phyloP scores from a whole-genome alignment of 1,140 invertebrate genomes.

The Colletes gigas region DNA sequence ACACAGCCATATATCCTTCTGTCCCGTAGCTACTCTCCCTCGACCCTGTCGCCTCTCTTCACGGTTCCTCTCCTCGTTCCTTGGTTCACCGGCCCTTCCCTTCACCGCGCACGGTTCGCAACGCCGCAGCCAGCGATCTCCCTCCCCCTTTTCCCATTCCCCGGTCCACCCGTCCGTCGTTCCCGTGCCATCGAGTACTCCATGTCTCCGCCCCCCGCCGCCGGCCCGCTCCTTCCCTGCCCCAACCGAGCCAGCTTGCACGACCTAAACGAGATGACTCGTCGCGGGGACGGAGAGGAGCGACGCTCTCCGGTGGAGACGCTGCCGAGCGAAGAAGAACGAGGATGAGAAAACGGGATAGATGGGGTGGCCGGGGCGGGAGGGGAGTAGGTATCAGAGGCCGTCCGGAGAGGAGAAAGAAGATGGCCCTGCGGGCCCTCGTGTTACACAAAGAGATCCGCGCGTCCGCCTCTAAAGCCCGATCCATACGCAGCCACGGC shows the following conservation, averaged over 20 bases:
- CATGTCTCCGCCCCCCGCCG: conserved; percentile 13
- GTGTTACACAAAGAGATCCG: conserved; percentile 66
- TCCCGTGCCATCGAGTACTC: conserved; percentile 46
- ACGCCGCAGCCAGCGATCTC: conserved; percentile 40
- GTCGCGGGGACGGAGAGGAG: conserved; percentile 64
- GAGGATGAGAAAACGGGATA: conserved; percentile 14
- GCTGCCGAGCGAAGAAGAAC: conserved; percentile 21
- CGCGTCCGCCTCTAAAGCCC: conserved; percentile 55
- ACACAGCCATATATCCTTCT: conserved; percentile 66
- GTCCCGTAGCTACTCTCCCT: conserved; percentile 70
- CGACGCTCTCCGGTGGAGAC: conserved; percentile 48
- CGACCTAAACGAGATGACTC: conserved; percentile 67
- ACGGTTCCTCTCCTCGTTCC: conserved; percentile 56
- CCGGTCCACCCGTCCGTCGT: not conserved
- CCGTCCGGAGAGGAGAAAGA: conserved; percentile 60
- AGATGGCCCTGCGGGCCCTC: conserved; percentile 63
- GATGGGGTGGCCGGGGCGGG: not conserved
- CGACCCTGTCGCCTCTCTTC: conserved; percentile 67
- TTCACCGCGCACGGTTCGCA: conserved; percentile 17
- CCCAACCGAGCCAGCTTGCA: conserved; percentile 27
- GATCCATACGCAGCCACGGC: conserved; percentile 57
- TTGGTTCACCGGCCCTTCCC: conserved; percentile 52
- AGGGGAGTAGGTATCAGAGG: conserved; percentile 54
- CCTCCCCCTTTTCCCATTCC: conserved; percentile 5
- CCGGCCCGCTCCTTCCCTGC: not conserved